Base-by-base conservation (phyloP, 2,797 vertebrate species). In the Halcyon leucocephala region DNA sequence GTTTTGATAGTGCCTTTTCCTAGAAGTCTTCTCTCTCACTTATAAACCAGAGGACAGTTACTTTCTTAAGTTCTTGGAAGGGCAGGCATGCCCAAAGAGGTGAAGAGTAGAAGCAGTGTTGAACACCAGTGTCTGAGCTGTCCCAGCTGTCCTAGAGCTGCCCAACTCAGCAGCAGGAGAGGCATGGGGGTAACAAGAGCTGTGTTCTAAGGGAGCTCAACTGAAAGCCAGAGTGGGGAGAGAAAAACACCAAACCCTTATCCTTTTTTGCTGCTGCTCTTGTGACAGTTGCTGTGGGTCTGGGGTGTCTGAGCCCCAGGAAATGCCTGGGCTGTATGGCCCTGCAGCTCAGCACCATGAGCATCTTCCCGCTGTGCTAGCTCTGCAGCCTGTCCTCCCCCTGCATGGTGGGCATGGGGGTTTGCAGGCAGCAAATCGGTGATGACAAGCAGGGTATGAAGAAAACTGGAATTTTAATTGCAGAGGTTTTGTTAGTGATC, bases 161-260 rank as follows among this genome's bases (percentile, higher is more conserved):
- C 24, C 69, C 12, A 22, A 12, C 1, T 67, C 14, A 20, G 19
- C 1, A 2, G 67, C 25, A 37, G 20, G 33, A 31, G 2, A 14
- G 55, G 29, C 29, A n/a, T 1, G 2, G 65, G 14, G 24, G 17
- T 24, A 17, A 3, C 0, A 3, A 82, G 22, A 33, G 24, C n/a
- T 66, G 31, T 51, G 54, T 44, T 44, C 4, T 31, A 24, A 33
- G 29, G 14, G 12, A 24, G 10, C 9, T 74, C 51, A 57, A 1
- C 11, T 3, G 1, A 14, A 41, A 33, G 7, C 29, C 2, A 37
- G 5, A 18, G 37, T 10, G 33, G 18, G 25, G 4, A 35, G 17
- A 24, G 42, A 8, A 11, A 37, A 7, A 8, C 37, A 39, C 9
- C 44, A 44, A 42, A 7, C 22, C 24, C 21, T 37, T 5, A 39